These are phyloP conservation scores for Diplolepis rosae DNA, from an alignment of 2,888 invertebrate species.

Conservation along the genomic window DNA sequence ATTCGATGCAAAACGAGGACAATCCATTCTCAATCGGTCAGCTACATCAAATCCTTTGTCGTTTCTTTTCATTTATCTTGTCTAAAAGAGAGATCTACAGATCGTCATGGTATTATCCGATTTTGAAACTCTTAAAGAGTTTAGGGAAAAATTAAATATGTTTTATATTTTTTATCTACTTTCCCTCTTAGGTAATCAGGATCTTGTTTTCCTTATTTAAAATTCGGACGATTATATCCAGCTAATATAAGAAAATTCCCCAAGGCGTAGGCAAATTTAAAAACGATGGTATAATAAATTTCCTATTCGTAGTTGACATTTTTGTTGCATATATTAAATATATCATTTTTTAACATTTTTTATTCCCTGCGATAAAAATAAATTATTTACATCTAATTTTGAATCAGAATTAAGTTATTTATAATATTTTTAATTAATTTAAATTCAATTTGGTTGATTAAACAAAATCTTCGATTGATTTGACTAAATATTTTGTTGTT, in stretches of 20 bases:
- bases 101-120: not conserved
- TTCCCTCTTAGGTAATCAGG: conserved; percentile 1
- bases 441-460: too few species aligned
- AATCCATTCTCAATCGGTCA: conserved; percentile 40
- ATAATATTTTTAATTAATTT: too few species aligned
- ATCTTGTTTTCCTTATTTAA: not conserved
- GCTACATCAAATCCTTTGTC: conserved; percentile 31
- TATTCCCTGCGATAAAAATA: too few species aligned
- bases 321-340: too few species aligned
- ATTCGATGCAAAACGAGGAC: conserved; percentile 45
- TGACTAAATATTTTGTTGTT: too few species aligned
- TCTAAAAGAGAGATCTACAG: not conserved
- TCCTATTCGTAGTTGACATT: too few species aligned
- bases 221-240: not conserved
- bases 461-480: too few species aligned
- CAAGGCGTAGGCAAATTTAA: too few species aligned
- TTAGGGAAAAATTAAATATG: not conserved
- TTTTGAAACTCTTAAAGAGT: not conserved
- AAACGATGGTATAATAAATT: too few species aligned
- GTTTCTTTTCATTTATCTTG: not conserved
- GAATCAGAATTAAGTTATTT: too few species aligned
- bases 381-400: too few species aligned
- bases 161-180: not conserved
- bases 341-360: too few species aligned
- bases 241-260: not conserved